Evolutionary conservation across 2,888 invertebrate species (phyloP).

Genomic region (Hypolimnas misippus): DNA sequence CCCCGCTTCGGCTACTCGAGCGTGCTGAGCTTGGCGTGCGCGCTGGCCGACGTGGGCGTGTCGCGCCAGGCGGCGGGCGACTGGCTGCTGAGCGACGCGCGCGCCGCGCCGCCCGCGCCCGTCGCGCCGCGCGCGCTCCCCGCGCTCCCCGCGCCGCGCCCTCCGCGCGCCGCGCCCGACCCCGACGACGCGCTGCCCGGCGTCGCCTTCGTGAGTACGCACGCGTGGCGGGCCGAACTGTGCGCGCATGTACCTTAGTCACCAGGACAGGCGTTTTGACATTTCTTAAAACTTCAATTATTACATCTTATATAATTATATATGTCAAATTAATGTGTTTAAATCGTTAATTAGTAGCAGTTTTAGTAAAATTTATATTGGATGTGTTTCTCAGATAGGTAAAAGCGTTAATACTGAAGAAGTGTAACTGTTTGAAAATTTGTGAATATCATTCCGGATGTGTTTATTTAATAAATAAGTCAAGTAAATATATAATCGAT

Average conservation of each 20-base stretch:
- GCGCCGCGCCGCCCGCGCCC: slow-evolving; percentile 30
- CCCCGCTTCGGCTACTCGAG: slow-evolving; percentile 61
- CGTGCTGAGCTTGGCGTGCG: slow-evolving; percentile 58
- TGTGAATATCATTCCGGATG: no score
- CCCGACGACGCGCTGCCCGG: slow-evolving; percentile 60
- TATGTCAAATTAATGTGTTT: no score
- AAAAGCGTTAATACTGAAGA: no score
- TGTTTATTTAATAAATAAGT: no score
- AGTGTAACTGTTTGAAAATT: no score
- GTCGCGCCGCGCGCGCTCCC: slow-evolving; percentile 18
- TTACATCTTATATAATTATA: no score
- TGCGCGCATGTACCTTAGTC: background rate
- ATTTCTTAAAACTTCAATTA: no score
- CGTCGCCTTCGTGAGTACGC: slow-evolving; percentile 63
- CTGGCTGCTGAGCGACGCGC: slow-evolving; percentile 47
- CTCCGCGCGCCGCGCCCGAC: slow-evolving; percentile 40
- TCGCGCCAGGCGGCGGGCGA: slow-evolving; percentile 45
- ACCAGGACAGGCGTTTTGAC: no score
- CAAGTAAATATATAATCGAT: no score
- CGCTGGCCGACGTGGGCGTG: slow-evolving; percentile 46
- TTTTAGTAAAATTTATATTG: no score
- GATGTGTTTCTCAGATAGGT: no score
- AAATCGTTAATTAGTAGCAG: no score
- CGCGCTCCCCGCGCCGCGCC: slow-evolving; percentile 31
- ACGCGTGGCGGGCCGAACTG: background rate